These are phyloP conservation scores for Lycopodina hypogea DNA, from an alignment of 37 sponge, comb jelly and placozoan genomes.

Conservation along the genomic window DNA sequence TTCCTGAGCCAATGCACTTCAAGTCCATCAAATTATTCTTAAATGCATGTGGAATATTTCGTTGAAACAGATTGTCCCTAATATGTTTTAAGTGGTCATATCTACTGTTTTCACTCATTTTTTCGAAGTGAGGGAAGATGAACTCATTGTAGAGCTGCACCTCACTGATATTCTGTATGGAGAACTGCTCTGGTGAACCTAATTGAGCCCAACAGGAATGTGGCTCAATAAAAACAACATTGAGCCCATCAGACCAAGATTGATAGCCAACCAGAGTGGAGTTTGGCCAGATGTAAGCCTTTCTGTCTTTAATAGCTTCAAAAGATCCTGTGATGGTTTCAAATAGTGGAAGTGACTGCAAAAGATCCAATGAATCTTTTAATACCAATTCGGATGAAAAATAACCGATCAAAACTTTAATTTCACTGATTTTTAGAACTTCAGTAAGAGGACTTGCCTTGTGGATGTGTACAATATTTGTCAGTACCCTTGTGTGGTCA, in stretches of 20 bases:
- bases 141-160: slow-evolving; percentile 27
- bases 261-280: slow-evolving; percentile 10
- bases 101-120: slow-evolving; percentile 29
- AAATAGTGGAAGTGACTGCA: slow-evolving; percentile 47
- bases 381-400: slow-evolving; percentile 1
- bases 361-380: neutral
- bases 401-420: slow-evolving; percentile 21
- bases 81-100: slow-evolving; percentile 46
- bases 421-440: neutral
- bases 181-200: neutral
- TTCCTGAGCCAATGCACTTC: slow-evolving; percentile 31
- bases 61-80: slow-evolving; percentile 30
- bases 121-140: slow-evolving; percentile 36
- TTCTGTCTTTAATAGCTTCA: slow-evolving; percentile 3
- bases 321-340: slow-evolving; percentile 18
- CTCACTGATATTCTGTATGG: slow-evolving; percentile 7
- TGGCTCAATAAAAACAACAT: slow-evolving; percentile 29
- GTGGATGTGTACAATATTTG: slow-evolving; percentile 11
- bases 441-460: neutral
- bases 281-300: slow-evolving; percentile 37
- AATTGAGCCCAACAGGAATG: slow-evolving; percentile 36
- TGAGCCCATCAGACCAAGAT: slow-evolving; percentile 9
- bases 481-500: slow-evolving; percentile 9
- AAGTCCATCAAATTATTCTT: slow-evolving; percentile 3
- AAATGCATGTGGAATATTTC: neutral